Evolutionary conservation across 1,140 invertebrate genomes (phyloP), one percentile per base, ranked within the genome.

Genomic region (Aphaenogaster floridana): DNA sequence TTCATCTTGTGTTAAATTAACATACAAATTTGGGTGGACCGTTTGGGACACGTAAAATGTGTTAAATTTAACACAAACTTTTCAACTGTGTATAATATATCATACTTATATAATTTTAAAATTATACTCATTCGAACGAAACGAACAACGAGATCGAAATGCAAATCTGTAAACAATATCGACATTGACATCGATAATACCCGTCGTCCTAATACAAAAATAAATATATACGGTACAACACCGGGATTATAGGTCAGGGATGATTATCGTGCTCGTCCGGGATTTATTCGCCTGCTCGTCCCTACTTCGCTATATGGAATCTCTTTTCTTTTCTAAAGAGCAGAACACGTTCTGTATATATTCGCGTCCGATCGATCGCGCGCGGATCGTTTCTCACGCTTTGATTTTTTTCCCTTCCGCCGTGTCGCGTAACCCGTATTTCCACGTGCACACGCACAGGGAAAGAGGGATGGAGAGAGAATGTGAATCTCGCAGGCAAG

Each of bases 381-480:
- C 42, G 36, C 21, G 28, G 45, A 84, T 61, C 69, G 69, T 84
- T 84, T 84, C 80, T 84, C 80, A 84, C 80, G 80, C 80, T 84
- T 76, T 39, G 69, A 84, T 76, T 74, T 61, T 61, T 45, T 74
- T 76, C 21, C 69, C 54, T 76, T 59, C 54, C 52, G 52, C 6
- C 52, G 54, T 28, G 68, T 74, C 50, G 15, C 54, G 45, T 45
- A 63, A 72, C 54, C 42, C 85, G 72, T 78, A 69, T 63, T 79
- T 84, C 54, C 69, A 84, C 80, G 52, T 48, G 54, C 34, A 45
- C 50, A 81, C 63, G 78, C 28, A 39, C 9, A 4, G 36, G 13
- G 79, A 15, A 36, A 36, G 59, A 50, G 59, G 45, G 45, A 66
- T 11, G 45, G 13, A 76, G 52, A 74, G 39, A 63, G 48, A 39